Percentiles rank a stretch among this genome's conserved stretches.
Conservation (phyloP, 2,113 vertebrate species). For the Girardinichthys multiradiatus region DNA sequence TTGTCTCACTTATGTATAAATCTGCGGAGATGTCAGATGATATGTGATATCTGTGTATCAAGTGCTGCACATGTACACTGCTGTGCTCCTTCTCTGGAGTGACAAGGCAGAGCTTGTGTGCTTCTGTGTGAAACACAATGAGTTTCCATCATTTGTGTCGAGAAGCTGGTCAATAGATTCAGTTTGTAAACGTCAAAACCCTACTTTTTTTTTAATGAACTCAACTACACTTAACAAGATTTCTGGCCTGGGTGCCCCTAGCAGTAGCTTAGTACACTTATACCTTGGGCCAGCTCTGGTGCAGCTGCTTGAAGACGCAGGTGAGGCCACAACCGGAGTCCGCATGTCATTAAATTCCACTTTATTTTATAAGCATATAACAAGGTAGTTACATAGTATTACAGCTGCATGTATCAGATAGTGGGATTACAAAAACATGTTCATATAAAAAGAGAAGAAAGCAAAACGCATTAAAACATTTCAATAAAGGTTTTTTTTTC, state of each 20-base stretch:
- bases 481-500: slow-evolving; percentile 7
- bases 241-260: background rate
- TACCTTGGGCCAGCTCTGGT: background rate
- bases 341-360: slow-evolving; percentile 48
- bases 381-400: slow-evolving; percentile 63
- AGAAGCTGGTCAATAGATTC: no score
- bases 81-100: no score
- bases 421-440: slow-evolving; percentile 43
- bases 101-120: no score
- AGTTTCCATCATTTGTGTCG: no score
- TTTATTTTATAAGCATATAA: slow-evolving; percentile 79
- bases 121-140: no score
- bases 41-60: no score
- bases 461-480: slow-evolving; percentile 37
- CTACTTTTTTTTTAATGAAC: no score
- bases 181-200: no score
- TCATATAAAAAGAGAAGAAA: slow-evolving; percentile 61
- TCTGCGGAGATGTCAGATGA: no score
- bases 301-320: slow-evolving; percentile 25
- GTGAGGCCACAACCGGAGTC: slow-evolving; percentile 49
- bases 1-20: no score
- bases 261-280: background rate
- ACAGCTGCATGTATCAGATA: slow-evolving; percentile 58
- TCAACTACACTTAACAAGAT: no score
- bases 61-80: no score